Evolutionary conservation across 2,113 vertebrate genomes (phyloP).

Genomic region (Chaetops frenatus): DNA sequence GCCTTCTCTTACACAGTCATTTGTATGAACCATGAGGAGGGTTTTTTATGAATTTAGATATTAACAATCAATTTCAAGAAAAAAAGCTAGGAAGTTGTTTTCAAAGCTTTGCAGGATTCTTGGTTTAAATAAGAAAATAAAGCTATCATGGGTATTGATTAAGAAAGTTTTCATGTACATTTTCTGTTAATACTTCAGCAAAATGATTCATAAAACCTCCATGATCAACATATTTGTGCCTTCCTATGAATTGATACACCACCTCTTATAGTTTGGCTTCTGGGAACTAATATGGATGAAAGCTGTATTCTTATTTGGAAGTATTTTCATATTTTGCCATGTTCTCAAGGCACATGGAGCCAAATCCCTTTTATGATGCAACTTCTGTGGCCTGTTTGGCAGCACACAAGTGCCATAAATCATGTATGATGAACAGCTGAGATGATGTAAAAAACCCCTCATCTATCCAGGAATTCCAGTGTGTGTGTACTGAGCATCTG

Average conservation of each 20-base stretch:
- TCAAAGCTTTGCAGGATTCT: neutral
- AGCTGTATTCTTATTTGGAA: neutral
- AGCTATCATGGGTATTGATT: neutral
- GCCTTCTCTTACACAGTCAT: conserved; percentile 4
- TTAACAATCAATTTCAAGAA: neutral
- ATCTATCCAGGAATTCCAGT: neutral
- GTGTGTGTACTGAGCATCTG: neutral
- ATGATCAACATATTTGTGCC: neutral
- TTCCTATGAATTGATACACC: neutral
- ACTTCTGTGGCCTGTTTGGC: neutral
- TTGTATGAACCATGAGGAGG: neutral
- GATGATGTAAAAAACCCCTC: neutral
- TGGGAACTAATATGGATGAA: neutral
- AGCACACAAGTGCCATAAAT: neutral
- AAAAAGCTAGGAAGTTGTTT: neutral
- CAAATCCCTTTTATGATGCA: neutral
- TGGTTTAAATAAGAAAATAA: neutral
- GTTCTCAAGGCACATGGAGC: neutral
- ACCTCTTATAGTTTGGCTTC: neutral
- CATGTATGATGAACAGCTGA: neutral
- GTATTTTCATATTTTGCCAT: neutral
- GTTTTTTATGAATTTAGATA: neutral
- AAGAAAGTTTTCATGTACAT: neutral
- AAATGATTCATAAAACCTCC: neutral
- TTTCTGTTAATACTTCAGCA: neutral